phyloP scores from a whole-genome alignment of 1,140 invertebrate species.

The Drosophila mauritiana region DNA sequence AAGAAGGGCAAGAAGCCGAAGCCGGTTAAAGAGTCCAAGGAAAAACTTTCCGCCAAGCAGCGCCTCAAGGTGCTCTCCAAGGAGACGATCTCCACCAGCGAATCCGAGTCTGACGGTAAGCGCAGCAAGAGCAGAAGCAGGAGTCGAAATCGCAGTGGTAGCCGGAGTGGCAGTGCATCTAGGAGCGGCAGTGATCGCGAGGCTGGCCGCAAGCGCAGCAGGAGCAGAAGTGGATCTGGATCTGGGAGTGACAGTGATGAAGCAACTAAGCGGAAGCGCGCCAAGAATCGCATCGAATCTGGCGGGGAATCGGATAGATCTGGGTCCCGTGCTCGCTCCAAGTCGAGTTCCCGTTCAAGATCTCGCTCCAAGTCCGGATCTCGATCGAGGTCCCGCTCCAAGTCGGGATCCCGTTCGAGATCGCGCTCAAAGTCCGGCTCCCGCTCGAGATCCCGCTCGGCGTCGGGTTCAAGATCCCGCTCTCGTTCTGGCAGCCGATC shows the following conservation, averaged over 20 bases:
- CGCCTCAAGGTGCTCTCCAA: conserved; percentile 96
- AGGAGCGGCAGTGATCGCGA: conserved; percentile 84
- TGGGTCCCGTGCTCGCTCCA: conserved; percentile 78
- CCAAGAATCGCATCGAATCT: conserved; percentile 84
- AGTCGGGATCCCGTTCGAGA: conserved; percentile 81
- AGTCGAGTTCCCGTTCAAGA: conserved; percentile 51
- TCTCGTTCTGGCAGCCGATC: conserved; percentile 48
- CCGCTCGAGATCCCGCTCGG: conserved; percentile 72
- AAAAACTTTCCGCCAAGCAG: conserved; percentile 91
- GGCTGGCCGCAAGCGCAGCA: conserved; percentile 56
- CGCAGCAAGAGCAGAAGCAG: conserved; percentile 74
- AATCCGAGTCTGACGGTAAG: conserved; percentile 92
- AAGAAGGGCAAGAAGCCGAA: conserved; percentile 86
- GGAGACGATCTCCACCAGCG: conserved; percentile 97
- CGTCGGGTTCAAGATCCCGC: conserved; percentile 71
- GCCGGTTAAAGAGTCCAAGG: conserved; percentile 84
- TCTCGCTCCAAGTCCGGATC: conserved; percentile 52
- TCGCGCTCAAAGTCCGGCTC: conserved; percentile 80
- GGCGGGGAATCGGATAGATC: conserved; percentile 78
- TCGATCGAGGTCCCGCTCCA: conserved; percentile 58
- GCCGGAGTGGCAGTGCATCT: conserved; percentile 45
- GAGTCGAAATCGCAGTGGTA: conserved; percentile 65
- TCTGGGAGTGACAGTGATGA: conserved; percentile 55
- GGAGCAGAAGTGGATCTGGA: conserved; percentile 56
- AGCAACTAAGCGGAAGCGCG: conserved; percentile 53